A percentile compares a stretch with the other conserved stretches of the same genome.
Evolutionary conservation across 1,140 invertebrate species (phyloP).

Genomic region (Bombus terrestris): DNA sequence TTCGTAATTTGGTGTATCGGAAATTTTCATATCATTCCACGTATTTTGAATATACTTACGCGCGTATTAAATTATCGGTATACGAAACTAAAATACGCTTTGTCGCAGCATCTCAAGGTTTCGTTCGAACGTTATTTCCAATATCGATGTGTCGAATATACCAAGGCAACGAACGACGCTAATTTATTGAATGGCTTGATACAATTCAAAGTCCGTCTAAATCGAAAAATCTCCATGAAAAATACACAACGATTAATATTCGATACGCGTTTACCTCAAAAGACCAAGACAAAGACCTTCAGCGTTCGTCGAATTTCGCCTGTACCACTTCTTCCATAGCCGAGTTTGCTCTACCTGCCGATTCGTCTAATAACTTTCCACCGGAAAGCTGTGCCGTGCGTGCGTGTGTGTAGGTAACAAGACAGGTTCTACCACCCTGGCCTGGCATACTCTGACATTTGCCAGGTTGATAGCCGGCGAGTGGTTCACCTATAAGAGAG

Average conservation of each 20-base stretch:
- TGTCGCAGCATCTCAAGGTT: no score
- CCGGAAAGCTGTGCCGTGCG: background rate
- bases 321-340: background rate
- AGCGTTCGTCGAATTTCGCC: background rate
- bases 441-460: constrained; percentile 70
- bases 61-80: no score
- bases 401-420: constrained; percentile 3
- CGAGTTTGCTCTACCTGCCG: constrained; percentile 20
- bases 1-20: no score
- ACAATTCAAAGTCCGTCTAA: no score
- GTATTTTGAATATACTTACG: no score
- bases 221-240: no score
- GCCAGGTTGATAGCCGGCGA: constrained; percentile 68
- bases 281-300: background rate
- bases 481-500: constrained; percentile 69
- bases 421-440: constrained; percentile 60
- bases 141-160: no score
- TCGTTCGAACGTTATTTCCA: no score
- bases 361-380: constrained; percentile 62
- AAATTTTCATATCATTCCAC: no score
- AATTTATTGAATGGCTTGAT: background rate
- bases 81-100: no score
- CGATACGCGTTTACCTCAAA: background rate
- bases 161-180: background rate
- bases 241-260: background rate